Evolutionary conservation across 1,140 invertebrate genomes (phyloP), one percentile per base, ranked within the genome.

Genomic region (Drosophila carrolli): DNA sequence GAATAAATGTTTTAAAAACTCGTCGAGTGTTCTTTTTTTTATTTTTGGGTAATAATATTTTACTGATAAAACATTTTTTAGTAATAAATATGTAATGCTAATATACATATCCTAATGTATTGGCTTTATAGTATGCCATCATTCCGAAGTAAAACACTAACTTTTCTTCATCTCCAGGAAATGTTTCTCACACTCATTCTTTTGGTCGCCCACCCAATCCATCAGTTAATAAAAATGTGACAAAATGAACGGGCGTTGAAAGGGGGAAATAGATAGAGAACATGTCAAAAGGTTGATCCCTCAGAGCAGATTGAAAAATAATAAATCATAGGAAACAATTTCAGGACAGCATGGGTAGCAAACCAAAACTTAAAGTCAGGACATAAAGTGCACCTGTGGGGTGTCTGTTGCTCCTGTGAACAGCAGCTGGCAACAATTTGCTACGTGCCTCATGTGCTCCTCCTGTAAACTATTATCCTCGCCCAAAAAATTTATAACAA

Each of bases 161-260:
- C 16, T 47, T 66, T 38, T 10, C 11, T 10, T 7, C 19, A 0
- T 29, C 16, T n/a, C 19, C 40, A 5, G 14, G 54, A 75, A 65
- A 50, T 54, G 50, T 79, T 63, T 37, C 40, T 56, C 38, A 41
- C 38, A 59, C 54, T 81, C 61, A 27, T 65, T 41, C 16, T 32
- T 59, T 43, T n/a, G 75, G 61, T 55, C 61, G 63, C 11, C n/a
- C 66, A 75, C 47, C 62, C 59, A 78, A 86, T 83, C 82, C 75
- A 88, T 86, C 82, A 86, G 83, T 88, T 88, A 88, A 88, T 86
- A 86, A 86, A 86, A 88, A 75, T 76, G 58, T 79, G 83, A 73
- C 82, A 82, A 81, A 81, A 63, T 74, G 51, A 53, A 70, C 13
- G 44, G 54, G 43, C 66, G 47, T 47, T 53, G 14, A 16, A 44